phyloP scores from a whole-genome alignment of 2,888 invertebrate species.

The Acronicta alni region DNA sequence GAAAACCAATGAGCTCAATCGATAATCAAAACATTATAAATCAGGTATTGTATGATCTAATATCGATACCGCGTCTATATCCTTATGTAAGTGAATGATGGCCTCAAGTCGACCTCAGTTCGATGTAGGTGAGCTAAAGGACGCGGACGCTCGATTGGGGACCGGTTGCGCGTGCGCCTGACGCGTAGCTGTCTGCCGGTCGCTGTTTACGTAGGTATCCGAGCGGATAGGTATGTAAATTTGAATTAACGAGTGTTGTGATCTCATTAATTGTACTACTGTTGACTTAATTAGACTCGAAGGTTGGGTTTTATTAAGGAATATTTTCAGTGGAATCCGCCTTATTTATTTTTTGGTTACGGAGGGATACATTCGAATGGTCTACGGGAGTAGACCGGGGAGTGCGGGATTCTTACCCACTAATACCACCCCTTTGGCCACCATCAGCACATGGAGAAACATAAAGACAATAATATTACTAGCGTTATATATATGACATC shows the following conservation, averaged over 20 bases:
- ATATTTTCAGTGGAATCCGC: no score
- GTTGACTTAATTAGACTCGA: no score
- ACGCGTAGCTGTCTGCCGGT: conserved; percentile 25
- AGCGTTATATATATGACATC: no score
- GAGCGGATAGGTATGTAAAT: conserved; percentile 24
- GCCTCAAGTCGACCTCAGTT: conserved; percentile 57
- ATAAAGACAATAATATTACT: no score
- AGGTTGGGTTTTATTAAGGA: no score
- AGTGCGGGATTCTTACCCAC: no score
- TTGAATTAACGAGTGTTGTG: neutral
- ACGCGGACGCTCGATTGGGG: conserved; percentile 52
- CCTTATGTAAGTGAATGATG: conserved; percentile 41
- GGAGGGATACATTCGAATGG: no score
- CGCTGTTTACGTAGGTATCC: conserved; percentile 34
- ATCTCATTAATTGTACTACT: conserved; percentile 8
- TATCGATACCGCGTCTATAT: conserved; percentile 30
- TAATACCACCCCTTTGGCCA: no score
- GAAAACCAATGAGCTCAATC: no score
- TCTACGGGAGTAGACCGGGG: no score
- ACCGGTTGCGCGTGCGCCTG: conserved; percentile 50
- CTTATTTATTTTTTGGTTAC: no score
- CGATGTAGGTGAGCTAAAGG: conserved; percentile 70
- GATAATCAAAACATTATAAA: neutral
- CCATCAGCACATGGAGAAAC: no score
- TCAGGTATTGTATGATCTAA: conserved; percentile 4